Evolutionary conservation across 2,888 invertebrate species (phyloP).

Genomic region (Apotomis betuletana): DNA sequence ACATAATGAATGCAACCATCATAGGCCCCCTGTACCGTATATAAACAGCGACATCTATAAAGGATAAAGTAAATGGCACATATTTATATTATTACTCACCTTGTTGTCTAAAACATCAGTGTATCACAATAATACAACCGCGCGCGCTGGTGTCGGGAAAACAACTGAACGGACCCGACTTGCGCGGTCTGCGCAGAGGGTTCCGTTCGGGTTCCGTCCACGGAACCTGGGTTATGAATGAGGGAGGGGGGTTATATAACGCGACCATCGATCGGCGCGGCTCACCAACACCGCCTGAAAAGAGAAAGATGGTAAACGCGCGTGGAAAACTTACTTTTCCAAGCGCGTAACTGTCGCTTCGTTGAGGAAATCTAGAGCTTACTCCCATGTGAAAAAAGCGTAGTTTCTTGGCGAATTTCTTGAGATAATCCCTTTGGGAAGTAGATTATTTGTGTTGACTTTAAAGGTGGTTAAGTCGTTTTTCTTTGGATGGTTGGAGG

Average conservation of each 20-base stretch:
- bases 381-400: background rate
- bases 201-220: slow-evolving; percentile 1
- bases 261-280: slow-evolving; percentile 69
- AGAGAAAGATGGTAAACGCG: background rate
- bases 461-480: background rate
- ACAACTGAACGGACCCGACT: slow-evolving; percentile 63
- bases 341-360: background rate
- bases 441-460: background rate
- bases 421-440: background rate
- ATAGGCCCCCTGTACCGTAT: no score
- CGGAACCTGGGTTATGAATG: slow-evolving; percentile 58
- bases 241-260: slow-evolving; percentile 71
- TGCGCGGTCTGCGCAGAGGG: slow-evolving; percentile 66
- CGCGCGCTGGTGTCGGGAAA: slow-evolving; percentile 53
- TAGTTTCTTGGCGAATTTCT: background rate
- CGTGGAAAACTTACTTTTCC: background rate
- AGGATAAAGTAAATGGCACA: background rate
- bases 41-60: background rate
- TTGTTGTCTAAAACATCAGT: slow-evolving; percentile 62
- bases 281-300: slow-evolving; percentile 44
- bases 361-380: background rate
- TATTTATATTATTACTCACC: slow-evolving; percentile 57
- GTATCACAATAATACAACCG: slow-evolving; percentile 62
- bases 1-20: no score
- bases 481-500: background rate